phyloP scores from a whole-genome alignment of 2,888 invertebrate species.

The Argynnis bischoffii region DNA sequence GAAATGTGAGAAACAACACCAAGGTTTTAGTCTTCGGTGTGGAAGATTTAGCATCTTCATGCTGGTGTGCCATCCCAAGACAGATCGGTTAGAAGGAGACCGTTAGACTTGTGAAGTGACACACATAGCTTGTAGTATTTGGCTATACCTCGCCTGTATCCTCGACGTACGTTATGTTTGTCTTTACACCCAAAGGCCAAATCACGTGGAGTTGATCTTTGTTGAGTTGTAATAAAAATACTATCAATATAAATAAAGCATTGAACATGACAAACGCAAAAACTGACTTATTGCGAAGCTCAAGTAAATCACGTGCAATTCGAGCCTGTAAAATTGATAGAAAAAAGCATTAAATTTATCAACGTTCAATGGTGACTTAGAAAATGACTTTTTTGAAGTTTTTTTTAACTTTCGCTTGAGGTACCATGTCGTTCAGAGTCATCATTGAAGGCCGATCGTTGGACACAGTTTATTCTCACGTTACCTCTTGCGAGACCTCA shows the following conservation, averaged over 20 bases:
- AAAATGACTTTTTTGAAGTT: slow-evolving; percentile 44
- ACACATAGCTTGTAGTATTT: slow-evolving; percentile 72
- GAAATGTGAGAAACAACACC: slow-evolving; percentile 62
- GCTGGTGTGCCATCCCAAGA: slow-evolving; percentile 78
- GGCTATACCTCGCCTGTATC: slow-evolving; percentile 94
- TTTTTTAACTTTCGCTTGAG: slow-evolving; percentile 30
- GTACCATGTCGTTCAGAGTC: slow-evolving; percentile 58
- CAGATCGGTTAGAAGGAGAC: slow-evolving; percentile 80
- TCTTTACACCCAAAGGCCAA: slow-evolving; percentile 98
- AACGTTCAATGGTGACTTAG: slow-evolving; percentile 83
- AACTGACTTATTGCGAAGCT: slow-evolving; percentile 97
- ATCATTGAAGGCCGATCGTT: slow-evolving; percentile 77
- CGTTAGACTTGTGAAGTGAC: slow-evolving; percentile 80
- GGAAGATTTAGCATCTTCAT: slow-evolving; percentile 66
- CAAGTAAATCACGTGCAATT: slow-evolving; percentile 94
- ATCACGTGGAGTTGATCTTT: slow-evolving; percentile 98
- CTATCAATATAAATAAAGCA: slow-evolving; percentile 99
- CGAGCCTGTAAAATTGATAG: slow-evolving; percentile 88
- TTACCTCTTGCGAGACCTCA: slow-evolving; percentile 95
- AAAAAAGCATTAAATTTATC: slow-evolving; percentile 72
- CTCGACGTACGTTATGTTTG: slow-evolving; percentile 96
- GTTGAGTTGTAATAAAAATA: slow-evolving; percentile 99
- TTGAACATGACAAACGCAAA: slow-evolving; percentile 99
- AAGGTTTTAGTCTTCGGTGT: slow-evolving; percentile 68
- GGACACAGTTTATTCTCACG: slow-evolving; percentile 73